A percentile compares a stretch with the other conserved stretches of the same genome.
Conservation (phyloP, 2,113 vertebrate species). For the Raja brachyura region DNA sequence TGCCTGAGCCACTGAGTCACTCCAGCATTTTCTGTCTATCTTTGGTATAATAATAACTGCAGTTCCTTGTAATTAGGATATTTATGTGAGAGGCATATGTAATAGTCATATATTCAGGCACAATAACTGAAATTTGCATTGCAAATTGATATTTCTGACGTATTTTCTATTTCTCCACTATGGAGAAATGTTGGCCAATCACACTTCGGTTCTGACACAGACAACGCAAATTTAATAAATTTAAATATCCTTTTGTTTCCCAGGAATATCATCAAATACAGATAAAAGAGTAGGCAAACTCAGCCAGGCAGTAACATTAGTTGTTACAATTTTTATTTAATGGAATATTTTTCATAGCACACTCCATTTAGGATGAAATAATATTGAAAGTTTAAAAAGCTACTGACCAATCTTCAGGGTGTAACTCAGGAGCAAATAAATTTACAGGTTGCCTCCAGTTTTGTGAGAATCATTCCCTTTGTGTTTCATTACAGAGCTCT, state of each 20-base stretch:
- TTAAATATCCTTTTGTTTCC: slow-evolving; percentile 19
- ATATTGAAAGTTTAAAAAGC: slow-evolving; percentile 4
- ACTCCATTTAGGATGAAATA: background rate
- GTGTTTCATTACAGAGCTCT: background rate
- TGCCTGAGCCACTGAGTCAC: too few relatives aligned
- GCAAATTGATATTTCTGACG: background rate
- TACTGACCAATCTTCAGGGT: background rate
- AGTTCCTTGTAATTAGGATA: background rate
- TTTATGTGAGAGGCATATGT: slow-evolving; percentile 1
- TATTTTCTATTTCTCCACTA: slow-evolving; percentile 19
- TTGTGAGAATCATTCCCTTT: background rate
- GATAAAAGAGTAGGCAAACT: background rate
- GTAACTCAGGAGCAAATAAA: background rate
- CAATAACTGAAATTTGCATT: slow-evolving; percentile 34
- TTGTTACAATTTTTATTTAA: slow-evolving; percentile 1
- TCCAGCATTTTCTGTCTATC: too few relatives aligned
- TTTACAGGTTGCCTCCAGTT: background rate
- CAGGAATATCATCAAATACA: slow-evolving; percentile 2
- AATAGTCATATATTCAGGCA: slow-evolving; percentile 11
- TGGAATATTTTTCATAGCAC: background rate
- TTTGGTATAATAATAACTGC: too few relatives aligned
- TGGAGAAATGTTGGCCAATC: background rate
- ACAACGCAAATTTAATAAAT: background rate
- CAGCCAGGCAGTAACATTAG: background rate
- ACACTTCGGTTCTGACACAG: background rate